These are phyloP conservation scores for Cybosia mesomella DNA, from an alignment of 2,888 invertebrate genomes.

Conservation along the genomic window DNA sequence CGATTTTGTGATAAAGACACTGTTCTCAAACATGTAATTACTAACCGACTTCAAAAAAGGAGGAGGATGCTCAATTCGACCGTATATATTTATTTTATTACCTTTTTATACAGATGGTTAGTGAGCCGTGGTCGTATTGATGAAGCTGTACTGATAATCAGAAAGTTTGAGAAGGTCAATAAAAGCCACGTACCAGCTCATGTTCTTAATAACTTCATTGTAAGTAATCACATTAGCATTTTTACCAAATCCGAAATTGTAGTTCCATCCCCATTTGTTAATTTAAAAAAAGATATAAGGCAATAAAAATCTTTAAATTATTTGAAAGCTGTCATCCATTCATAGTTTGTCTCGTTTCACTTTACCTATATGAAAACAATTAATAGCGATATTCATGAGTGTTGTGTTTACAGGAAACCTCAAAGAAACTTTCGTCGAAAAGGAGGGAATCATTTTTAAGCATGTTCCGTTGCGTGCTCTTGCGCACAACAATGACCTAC, in stretches of 20 bases:
- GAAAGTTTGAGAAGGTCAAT: constrained; percentile 67
- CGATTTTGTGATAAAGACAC: no score
- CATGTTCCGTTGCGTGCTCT: constrained; percentile 5
- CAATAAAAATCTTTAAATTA: no score
- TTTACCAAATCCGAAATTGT: no score
- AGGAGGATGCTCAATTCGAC: no score
- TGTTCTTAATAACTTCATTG: constrained; percentile 66
- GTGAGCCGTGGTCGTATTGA: constrained; percentile 62
- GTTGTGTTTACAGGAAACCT: constrained; percentile 1
- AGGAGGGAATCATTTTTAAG: constrained; percentile 5
- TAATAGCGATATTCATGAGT: neutral
- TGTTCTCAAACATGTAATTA: no score
- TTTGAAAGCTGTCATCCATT: no score
- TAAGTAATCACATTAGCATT: constrained; percentile 49
- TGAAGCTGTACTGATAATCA: neutral
- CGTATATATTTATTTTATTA: no score
- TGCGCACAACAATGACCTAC: constrained; percentile 12
- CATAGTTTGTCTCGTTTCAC: no score
- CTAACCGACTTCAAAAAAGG: no score
- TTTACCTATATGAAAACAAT: no score
- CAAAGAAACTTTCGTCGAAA: neutral
- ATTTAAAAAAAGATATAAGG: no score
- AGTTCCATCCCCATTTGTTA: no score
- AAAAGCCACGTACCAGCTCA: constrained; percentile 64
- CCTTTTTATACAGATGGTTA: constrained; percentile 68